These are phyloP conservation scores for Eurypyga helias DNA, from an alignment of 2,113 vertebrate genomes.

Conservation along the genomic window DNA sequence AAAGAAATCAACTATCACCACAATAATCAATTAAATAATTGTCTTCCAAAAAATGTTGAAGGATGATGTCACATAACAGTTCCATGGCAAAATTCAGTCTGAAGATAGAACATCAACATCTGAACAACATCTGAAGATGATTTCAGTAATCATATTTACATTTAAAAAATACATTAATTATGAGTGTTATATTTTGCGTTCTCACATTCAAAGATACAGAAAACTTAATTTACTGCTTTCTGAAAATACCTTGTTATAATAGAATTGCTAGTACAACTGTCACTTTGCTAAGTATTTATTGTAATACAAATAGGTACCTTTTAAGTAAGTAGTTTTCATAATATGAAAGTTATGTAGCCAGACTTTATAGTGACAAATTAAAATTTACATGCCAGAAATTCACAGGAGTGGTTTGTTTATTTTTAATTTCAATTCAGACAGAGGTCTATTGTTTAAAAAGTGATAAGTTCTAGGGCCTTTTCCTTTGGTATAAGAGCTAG, in stretches of 20 bases:
- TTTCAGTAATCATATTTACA: background rate
- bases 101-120: background rate
- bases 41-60: background rate
- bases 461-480: background rate
- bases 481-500: background rate
- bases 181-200: background rate
- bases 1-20: background rate
- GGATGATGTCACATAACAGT: background rate
- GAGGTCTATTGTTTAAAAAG: background rate
- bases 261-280: background rate
- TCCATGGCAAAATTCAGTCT: background rate
- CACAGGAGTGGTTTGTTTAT: background rate
- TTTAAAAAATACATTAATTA: background rate
- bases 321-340: background rate
- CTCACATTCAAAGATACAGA: background rate
- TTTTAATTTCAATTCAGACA: slow-evolving; percentile 4
- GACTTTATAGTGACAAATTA: background rate
- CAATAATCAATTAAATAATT: background rate
- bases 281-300: background rate
- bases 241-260: background rate
- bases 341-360: background rate
- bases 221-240: background rate
- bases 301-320: background rate
- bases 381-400: slow-evolving; percentile 6
- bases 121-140: background rate